Percentiles rank a stretch among this genome's conserved stretches.
Conservation (phyloP, 2,888 invertebrate genomes). For the Euzophera pinguis region DNA sequence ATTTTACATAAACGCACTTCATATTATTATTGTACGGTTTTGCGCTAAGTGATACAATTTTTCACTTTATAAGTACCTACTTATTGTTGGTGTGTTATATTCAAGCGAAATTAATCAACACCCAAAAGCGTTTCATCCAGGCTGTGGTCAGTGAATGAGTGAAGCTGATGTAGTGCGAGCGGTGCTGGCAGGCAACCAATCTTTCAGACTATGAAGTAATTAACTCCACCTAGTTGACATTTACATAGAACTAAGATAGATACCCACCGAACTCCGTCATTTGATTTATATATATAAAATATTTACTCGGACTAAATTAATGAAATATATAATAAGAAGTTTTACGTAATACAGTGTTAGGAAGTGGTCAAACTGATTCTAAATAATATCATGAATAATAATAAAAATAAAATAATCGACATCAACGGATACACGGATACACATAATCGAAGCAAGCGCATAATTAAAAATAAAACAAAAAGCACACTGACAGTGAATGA, state of each 20-base stretch:
- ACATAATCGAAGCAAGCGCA: conserved; percentile 70
- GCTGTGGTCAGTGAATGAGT: conserved; percentile 37
- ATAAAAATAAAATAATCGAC: conserved; percentile 28
- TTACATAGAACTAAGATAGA: neutral
- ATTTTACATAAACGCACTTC: no score
- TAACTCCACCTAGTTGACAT: neutral
- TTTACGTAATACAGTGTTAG: conserved; percentile 14
- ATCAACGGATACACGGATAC: conserved; percentile 25
- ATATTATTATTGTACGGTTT: no score
- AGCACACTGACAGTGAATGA: conserved; percentile 78
- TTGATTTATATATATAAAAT: neutral
- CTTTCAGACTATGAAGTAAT: neutral
- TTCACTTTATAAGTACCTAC: neutral
- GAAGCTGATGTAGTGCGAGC: conserved; percentile 47
- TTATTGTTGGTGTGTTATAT: conserved; percentile 8
- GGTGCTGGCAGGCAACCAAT: conserved; percentile 29
- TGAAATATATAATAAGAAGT: neutral
- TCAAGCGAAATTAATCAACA: conserved; percentile 14
- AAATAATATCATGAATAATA: conserved; percentile 14
- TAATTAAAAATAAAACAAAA: conserved; percentile 55
- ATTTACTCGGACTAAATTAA: neutral
- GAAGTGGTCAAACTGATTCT: conserved; percentile 9
- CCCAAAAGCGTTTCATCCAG: conserved; percentile 20
- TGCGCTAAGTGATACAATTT: no score
- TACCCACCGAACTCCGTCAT: neutral